These are phyloP conservation scores for Toxotes jaculatrix DNA, from an alignment of 2,113 vertebrate genomes.

Conservation along the genomic window DNA sequence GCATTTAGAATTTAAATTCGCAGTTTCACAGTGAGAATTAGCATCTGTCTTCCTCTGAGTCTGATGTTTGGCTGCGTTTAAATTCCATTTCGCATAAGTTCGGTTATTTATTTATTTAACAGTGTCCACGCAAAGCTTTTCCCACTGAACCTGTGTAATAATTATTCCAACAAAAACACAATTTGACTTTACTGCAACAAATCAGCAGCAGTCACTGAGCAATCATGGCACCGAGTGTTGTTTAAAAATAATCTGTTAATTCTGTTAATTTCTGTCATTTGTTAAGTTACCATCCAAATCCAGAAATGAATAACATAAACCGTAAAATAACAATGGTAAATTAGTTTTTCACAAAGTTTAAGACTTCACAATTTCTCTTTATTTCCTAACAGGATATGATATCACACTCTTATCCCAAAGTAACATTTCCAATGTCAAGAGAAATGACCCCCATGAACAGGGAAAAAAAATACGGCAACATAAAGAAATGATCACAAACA, in stretches of 20 bases:
- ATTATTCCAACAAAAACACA: not conserved
- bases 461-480: conserved; percentile 24
- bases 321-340: not conserved
- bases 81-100: not conserved
- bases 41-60: not conserved
- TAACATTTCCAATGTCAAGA: conserved; percentile 65
- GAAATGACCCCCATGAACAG: conserved; percentile 39
- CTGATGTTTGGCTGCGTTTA: conserved; percentile 20
- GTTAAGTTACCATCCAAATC: not conserved
- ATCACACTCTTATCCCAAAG: conserved; percentile 46
- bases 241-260: not conserved
- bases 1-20: conserved; percentile 2
- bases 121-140: not conserved
- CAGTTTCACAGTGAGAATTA: not conserved
- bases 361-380: conserved; percentile 57
- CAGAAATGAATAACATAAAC: not conserved
- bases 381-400: conserved; percentile 63
- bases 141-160: not conserved
- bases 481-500: conserved; percentile 57
- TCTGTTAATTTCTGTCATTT: too few relatives aligned
- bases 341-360: not conserved
- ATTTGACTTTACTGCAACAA: not conserved
- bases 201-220: not conserved
- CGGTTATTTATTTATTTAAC: not conserved
- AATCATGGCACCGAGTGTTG: not conserved